Evolutionary conservation across 2,888 invertebrate species (phyloP), one percentile per base, ranked within the genome.

Genomic region (Hydraecia micacea): DNA sequence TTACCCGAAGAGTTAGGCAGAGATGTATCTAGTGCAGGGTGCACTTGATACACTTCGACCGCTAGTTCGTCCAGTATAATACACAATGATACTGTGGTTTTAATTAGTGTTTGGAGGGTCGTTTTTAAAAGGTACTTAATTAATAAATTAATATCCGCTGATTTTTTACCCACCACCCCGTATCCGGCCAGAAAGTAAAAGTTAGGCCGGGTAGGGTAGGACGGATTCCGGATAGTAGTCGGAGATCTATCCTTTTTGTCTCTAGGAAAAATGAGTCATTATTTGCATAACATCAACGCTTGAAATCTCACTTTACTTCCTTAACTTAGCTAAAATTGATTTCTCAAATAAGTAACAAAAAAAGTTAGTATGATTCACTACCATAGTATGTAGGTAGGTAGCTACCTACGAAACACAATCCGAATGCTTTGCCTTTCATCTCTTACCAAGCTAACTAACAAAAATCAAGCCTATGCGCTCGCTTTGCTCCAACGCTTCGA

Each of bases 401-500:
- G n/a, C 36, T n/a, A 13, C 2, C 6, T 9, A n/a, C 9, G 32
- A 2, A 58, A 18, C 11, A 18, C 36, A 49, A 66, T 0, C n/a
- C 6, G 5, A 65, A 81, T n/a, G 2, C 13, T 32, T 4, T 58
- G 9, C 15, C 18, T n/a, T 39, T 55, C 4, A 71, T 46, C 28
- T n/a, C 11, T 18, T 58, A 60, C 32, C 18, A 11, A 7, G 21
- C 28, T 28, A 55, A 15, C 32, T n/a, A 36, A 58, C 7, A 58
- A 15, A 58, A 72, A 58, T 15, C 25, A 46, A 71, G 13, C 21
- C 32, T 1, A 28, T 68, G n/a, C 42, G n/a, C 49, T 70, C 21
- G 46, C 39, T 42, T 66, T 65, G 58, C 72, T 86, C 52, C 66
- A 74, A 65, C 72, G 75, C 49, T 49, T 63, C 2, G 9, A 66